Base-by-base conservation (phyloP, 1,140 invertebrate genomes). In the Argopecten irradians region DNA sequence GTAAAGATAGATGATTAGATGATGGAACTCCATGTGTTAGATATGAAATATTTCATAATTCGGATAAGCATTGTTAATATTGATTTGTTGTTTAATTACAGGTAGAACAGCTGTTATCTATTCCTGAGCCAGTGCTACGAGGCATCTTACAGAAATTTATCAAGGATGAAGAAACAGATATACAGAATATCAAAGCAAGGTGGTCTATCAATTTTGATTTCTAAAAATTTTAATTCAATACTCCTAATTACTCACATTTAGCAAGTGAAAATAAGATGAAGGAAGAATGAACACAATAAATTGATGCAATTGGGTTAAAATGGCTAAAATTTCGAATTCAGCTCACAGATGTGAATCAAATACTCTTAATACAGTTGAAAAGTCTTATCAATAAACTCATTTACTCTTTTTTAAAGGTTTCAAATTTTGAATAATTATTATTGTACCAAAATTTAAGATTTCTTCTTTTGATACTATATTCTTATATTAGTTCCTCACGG, bases 61-160 rank as follows among this genome's bases (percentile, higher is more conserved):
- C n/a, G n/a, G n/a, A n/a, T n/a, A n/a, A n/a, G n/a, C n/a, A n/a
- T n/a, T n/a, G n/a, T n/a, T n/a, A n/a, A n/a, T n/a, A n/a, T n/a
- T n/a, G n/a, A n/a, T n/a, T n/a, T n/a, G n/a, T 9, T 89, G 34
- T 87, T 28, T 90, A 83, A 34, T 90, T 89, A 8, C 86, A 96
- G 95, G 97, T 98, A 87, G 98, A 98, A 90, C 97, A 98, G 94
- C 98, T 98, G 96, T 96, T 98, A 83, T 97, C 98, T 95, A 95
- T 98, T 82, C 97, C 97, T 86, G 94, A 97, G 90, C 96, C 97
- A 46, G 98, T 98, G 92, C 97, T 98, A 93, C 96, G 97, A 82
- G 97, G 97, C 84, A 98, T 98, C 94, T 94, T 98, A 55, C 96
- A 97, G 90, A 97, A 97, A 94, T 98, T 97, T 95, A 96, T 97